These are phyloP conservation scores for Gadopsis bispinosus DNA, from an alignment of 2,797 vertebrate species.

Conservation along the genomic window DNA sequence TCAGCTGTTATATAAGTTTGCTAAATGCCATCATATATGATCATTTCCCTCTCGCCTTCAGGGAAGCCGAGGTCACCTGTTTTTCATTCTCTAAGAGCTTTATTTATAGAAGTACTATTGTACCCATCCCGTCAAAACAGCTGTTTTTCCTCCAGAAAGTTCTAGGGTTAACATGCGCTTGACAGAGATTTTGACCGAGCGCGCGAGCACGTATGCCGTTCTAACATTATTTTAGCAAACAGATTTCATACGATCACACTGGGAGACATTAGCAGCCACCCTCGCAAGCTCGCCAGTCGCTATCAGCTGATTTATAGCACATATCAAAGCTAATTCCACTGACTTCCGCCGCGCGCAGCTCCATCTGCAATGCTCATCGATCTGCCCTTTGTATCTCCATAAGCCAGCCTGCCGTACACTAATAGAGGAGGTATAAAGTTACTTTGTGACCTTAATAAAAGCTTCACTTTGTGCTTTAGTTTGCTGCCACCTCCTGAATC, in stretches of 20 bases:
- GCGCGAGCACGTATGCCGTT: neutral
- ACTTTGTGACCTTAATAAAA: slow-evolving; percentile 84
- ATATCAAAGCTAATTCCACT: slow-evolving; percentile 69
- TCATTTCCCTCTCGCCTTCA: neutral
- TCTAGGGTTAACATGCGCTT: neutral
- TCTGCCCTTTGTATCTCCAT: slow-evolving; percentile 79
- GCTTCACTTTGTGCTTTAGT: slow-evolving; percentile 69
- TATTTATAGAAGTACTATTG: slow-evolving; percentile 13
- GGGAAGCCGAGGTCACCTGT: slow-evolving; percentile 1
- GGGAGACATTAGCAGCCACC: slow-evolving; percentile 56
- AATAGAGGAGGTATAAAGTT: slow-evolving; percentile 81
- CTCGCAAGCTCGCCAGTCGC: slow-evolving; percentile 28
- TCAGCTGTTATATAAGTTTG: neutral
- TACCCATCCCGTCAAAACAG: neutral
- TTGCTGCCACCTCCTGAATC: slow-evolving; percentile 51
- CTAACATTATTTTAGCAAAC: slow-evolving; percentile 29
- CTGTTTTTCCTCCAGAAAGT: neutral
- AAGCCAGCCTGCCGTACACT: slow-evolving; percentile 69
- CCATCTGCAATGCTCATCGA: slow-evolving; percentile 73
- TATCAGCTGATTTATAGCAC: slow-evolving; percentile 69
- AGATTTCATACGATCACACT: slow-evolving; percentile 44
- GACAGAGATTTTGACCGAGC: neutral
- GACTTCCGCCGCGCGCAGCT: slow-evolving; percentile 55
- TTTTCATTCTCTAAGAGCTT: slow-evolving; percentile 11
- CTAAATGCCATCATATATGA: slow-evolving; percentile 9